These are phyloP conservation scores for Leucophenga varia DNA, from an alignment of 1,140 invertebrate species.

Conservation along the genomic window DNA sequence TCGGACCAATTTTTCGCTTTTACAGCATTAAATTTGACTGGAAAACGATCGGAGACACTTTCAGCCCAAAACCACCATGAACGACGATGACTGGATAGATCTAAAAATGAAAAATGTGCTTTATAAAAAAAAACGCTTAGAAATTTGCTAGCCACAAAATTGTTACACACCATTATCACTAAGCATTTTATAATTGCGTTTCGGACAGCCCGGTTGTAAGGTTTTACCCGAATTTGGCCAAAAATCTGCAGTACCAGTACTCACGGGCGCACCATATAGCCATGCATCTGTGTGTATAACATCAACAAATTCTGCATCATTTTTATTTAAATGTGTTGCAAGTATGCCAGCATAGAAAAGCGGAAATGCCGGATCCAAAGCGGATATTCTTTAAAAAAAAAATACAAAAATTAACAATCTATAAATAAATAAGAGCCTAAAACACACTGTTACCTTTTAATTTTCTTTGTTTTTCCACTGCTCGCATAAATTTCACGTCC, in stretches of 20 bases:
- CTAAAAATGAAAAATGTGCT: constrained; percentile 53
- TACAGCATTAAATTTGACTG: constrained; percentile 57
- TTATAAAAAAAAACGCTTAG: no score
- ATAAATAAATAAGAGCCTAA: not conserved
- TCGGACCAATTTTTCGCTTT: constrained; percentile 53
- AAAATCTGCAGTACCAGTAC: constrained; percentile 65
- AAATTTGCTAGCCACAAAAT: no score
- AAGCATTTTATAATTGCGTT: constrained; percentile 49
- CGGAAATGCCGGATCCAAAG: constrained; percentile 64
- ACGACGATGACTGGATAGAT: constrained; percentile 67
- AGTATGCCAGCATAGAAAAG: constrained; percentile 61
- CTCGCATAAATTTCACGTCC: constrained; percentile 57
- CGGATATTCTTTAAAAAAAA: constrained; percentile 58
- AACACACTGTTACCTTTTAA: no score
- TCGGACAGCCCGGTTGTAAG: constrained; percentile 63
- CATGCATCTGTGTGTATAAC: constrained; percentile 70
- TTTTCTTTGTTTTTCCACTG: constrained; percentile 32
- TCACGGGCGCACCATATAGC: constrained; percentile 60
- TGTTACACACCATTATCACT: constrained; percentile 40
- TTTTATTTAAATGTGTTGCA: constrained; percentile 64
- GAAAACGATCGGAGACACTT: constrained; percentile 58
- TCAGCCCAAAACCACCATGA: constrained; percentile 66
- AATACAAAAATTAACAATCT: not conserved
- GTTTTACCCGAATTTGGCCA: constrained; percentile 65
- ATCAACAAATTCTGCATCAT: constrained; percentile 68